Evolutionary conservation across 1,140 invertebrate species (phyloP).

Genomic region (Sycophaga agraensis): DNA sequence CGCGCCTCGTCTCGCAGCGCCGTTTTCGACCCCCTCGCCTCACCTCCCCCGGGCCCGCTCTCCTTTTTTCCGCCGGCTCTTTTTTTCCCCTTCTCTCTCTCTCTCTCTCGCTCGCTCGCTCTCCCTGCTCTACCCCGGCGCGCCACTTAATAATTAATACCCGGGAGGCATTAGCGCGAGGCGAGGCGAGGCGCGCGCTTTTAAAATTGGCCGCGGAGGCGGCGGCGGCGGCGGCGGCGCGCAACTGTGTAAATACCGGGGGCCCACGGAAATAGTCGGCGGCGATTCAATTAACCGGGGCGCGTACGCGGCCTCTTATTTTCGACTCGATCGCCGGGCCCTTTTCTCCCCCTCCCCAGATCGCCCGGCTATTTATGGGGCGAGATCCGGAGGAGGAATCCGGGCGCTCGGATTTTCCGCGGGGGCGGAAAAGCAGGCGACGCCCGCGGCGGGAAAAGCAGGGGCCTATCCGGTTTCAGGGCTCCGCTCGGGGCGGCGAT

Average conservation of each 20-base stretch:
- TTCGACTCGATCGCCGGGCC: too few relatives aligned
- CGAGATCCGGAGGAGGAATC: too few relatives aligned
- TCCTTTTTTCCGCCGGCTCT: neutral
- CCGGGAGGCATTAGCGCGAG: constrained; percentile 23
- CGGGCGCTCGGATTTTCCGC: too few relatives aligned
- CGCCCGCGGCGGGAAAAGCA: too few relatives aligned
- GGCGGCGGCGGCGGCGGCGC: too few relatives aligned
- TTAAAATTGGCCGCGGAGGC: constrained; percentile 25
- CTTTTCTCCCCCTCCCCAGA: too few relatives aligned
- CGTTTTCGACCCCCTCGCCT: neutral
- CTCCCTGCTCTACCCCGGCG: neutral
- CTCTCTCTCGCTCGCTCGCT: neutral
- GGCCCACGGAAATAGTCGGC: constrained; percentile 14
- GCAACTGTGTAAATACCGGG: constrained; percentile 24
- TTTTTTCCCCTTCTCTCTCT: neutral
- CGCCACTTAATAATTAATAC: constrained; percentile 31
- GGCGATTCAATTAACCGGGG: constrained; percentile 23
- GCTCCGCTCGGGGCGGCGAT: too few relatives aligned
- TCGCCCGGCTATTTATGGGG: too few relatives aligned
- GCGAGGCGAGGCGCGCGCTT: neutral
- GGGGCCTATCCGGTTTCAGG: too few relatives aligned
- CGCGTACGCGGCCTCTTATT: too few relatives aligned
- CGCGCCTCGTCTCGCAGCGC: constrained; percentile 1
- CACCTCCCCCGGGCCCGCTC: constrained; percentile 3
- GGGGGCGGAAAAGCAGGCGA: too few relatives aligned